A percentile compares a stretch with the other conserved stretches of the same genome.
Evolutionary conservation across 2,113 vertebrate genomes (phyloP).

Genomic region (Coregonus clupeaformis): DNA sequence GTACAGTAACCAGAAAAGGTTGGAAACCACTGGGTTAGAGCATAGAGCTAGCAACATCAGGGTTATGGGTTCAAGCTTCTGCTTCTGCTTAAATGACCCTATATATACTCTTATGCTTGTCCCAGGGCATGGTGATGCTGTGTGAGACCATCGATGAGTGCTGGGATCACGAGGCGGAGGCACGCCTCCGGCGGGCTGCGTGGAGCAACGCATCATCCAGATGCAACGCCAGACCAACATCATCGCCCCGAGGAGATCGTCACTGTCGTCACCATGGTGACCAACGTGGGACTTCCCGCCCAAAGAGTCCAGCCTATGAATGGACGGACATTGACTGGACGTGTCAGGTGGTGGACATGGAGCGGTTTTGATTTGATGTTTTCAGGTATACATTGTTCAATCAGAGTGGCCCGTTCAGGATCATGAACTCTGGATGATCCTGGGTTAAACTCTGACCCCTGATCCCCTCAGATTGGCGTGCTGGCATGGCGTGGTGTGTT

Average conservation of each 20-base stretch:
- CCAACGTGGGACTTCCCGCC: slow-evolving; percentile 98
- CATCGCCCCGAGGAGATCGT: slow-evolving; percentile 94
- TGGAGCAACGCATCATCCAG: slow-evolving; percentile 93
- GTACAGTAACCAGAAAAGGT: too few relatives aligned
- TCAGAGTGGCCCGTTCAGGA: slow-evolving; percentile 61
- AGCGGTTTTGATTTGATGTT: neutral
- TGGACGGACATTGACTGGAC: neutral
- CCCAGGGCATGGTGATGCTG: slow-evolving; percentile 92
- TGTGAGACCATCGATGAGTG: slow-evolving; percentile 98
- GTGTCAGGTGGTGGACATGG: neutral
- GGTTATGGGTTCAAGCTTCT: too few relatives aligned
- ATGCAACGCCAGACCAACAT: slow-evolving; percentile 94
- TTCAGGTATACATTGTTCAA: slow-evolving; percentile 52
- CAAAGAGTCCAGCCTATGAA: slow-evolving; percentile 99
- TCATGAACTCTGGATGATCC: slow-evolving; percentile 44
- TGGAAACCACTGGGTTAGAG: too few relatives aligned
- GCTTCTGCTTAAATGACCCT: too few relatives aligned
- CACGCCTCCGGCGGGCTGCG: slow-evolving; percentile 91
- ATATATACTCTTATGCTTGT: neutral
- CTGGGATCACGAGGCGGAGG: slow-evolving; percentile 99
- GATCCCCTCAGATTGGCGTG: slow-evolving; percentile 23
- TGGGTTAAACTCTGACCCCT: slow-evolving; percentile 44
- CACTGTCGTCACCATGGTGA: slow-evolving; percentile 98
- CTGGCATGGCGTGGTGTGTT: neutral
- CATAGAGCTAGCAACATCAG: too few relatives aligned